phyloP scores from a whole-genome alignment of 2,797 vertebrate species.

The Phataginus tetradactyla region DNA sequence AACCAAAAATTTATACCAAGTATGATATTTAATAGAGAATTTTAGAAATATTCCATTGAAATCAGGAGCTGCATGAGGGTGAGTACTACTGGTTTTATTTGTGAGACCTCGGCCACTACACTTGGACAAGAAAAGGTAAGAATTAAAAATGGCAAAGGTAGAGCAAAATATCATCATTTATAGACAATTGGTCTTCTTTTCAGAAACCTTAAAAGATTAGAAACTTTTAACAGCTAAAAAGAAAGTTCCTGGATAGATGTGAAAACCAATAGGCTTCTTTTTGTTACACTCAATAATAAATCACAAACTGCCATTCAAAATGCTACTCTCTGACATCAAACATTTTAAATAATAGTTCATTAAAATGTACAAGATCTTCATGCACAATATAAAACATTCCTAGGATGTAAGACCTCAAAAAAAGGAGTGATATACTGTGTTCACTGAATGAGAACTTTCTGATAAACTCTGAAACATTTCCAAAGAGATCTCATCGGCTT shows the following conservation, averaged over 20 bases:
- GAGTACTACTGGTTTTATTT: background rate
- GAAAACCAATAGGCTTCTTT: background rate
- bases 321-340: background rate
- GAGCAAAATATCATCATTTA: background rate
- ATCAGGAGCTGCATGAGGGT: background rate
- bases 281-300: background rate
- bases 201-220: background rate
- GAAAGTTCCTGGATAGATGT: background rate
- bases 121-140: background rate
- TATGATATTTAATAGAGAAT: background rate
- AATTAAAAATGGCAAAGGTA: background rate
- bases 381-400: no score
- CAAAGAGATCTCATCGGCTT: background rate
- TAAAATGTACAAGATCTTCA: background rate
- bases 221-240: background rate
- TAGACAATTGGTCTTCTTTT: background rate
- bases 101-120: background rate
- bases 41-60: constrained; percentile 2
- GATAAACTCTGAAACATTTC: background rate
- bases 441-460: background rate
- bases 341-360: background rate
- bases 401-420: background rate
- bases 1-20: background rate
- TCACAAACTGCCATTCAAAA: constrained; percentile 26
- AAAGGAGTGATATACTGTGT: background rate